Conservation (phyloP, 2,888 invertebrate species). For the Agonopterix arenella region DNA sequence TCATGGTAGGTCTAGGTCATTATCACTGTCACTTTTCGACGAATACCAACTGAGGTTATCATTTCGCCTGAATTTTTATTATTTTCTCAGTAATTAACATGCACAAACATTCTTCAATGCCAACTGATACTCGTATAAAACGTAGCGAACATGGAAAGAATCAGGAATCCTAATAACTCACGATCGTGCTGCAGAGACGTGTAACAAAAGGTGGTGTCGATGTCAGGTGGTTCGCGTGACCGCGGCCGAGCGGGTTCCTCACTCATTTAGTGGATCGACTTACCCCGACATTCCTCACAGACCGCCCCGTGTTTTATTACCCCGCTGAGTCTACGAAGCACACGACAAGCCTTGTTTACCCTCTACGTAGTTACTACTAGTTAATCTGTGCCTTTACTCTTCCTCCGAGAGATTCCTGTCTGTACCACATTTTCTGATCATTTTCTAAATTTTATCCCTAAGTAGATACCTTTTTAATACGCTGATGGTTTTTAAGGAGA, state of each 20-base stretch:
- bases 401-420: no score
- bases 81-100: not conserved
- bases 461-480: no score
- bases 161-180: constrained; percentile 48
- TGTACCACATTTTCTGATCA: no score
- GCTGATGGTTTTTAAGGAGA: no score
- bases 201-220: constrained; percentile 50
- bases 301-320: constrained; percentile 44
- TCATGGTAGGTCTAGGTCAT: no score
- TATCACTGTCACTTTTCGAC: not conserved
- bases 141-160: constrained; percentile 36
- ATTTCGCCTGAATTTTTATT: not conserved
- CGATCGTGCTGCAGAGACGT: constrained; percentile 33
- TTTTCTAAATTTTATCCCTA: no score
- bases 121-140: constrained; percentile 6
- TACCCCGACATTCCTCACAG: constrained; percentile 53
- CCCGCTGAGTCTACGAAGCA: constrained; percentile 24
- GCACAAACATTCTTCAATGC: not conserved
- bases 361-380: no score
- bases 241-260: constrained; percentile 45
- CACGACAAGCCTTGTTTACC: no score
- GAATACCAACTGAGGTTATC: not conserved
- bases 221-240: constrained; percentile 64
- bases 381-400: no score
- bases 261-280: constrained; percentile 59